Evolutionary conservation across 2,797 vertebrate species (phyloP).

Genomic region (Halcyon chelicuti): DNA sequence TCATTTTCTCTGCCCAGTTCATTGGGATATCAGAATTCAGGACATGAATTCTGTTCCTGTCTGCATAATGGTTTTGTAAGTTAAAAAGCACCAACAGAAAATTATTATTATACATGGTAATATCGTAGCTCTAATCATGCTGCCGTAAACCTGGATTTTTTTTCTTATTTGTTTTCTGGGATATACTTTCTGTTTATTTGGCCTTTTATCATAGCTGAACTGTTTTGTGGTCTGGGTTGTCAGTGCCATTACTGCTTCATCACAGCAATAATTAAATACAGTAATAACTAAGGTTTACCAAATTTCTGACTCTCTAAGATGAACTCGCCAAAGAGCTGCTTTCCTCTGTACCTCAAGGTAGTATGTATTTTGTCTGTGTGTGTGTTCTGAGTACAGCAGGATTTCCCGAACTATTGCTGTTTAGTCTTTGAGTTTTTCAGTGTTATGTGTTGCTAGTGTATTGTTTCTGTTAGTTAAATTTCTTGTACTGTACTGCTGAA

Average conservation of each 20-base stretch:
- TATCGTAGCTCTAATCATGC: background rate
- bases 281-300: background rate
- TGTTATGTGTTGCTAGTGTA: background rate
- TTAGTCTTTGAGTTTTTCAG: background rate
- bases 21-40: background rate
- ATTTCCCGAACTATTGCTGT: background rate
- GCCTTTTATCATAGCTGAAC: background rate
- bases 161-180: background rate
- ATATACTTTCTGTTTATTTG: background rate
- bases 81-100: background rate
- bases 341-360: background rate
- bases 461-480: background rate
- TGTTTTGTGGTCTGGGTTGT: background rate
- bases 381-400: background rate
- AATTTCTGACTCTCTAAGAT: background rate
- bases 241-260: slow-evolving; percentile 4
- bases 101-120: background rate
- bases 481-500: slow-evolving; percentile 6
- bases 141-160: background rate
- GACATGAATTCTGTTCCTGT: background rate
- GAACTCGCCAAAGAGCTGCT: background rate
- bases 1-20: background rate
- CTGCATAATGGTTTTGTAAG: background rate
- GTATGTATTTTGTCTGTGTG: background rate
- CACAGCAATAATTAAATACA: too few species aligned